phyloP scores from a whole-genome alignment of 2,888 invertebrate species.

The Drosophila tripunctata region DNA sequence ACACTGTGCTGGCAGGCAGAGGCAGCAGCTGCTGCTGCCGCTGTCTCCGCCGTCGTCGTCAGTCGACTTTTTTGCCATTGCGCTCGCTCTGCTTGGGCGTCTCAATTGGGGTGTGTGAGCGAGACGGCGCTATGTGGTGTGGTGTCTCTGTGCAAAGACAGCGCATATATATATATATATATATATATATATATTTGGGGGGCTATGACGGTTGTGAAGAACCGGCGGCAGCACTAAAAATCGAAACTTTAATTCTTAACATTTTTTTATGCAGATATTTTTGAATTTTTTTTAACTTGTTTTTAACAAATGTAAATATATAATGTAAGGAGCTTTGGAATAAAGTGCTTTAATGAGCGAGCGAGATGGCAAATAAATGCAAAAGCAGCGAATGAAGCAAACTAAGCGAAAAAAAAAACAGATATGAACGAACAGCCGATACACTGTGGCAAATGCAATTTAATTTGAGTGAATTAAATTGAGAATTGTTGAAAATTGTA shows the following conservation, averaged over 20 bases:
- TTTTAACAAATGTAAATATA: conserved; percentile 31
- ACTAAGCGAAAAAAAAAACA: too few species aligned
- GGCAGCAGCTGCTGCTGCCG: conserved; percentile 51
- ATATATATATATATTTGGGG: conserved; percentile 42
- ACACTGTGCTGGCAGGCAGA: conserved; percentile 40
- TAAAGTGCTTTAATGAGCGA: too few species aligned
- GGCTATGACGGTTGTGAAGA: conserved; percentile 60
- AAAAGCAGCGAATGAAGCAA: too few species aligned
- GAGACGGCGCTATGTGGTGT: conserved; percentile 48
- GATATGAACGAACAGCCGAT: too few species aligned
- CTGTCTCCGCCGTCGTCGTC: too few species aligned
- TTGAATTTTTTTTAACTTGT: conserved; percentile 4
- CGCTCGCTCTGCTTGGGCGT: conserved; percentile 45
- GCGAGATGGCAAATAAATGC: too few species aligned
- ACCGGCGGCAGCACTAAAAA: conserved; percentile 66
- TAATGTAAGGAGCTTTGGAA: too few species aligned
- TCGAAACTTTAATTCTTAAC: conserved; percentile 43
- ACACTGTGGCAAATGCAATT: too few species aligned
- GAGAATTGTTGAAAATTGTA: too few species aligned
- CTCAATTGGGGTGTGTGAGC: conserved; percentile 45
- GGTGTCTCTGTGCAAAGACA: conserved; percentile 22
- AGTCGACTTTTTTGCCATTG: conserved; percentile 35
- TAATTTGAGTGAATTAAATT: too few species aligned
- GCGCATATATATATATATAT: conserved; percentile 1
- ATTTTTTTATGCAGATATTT: conserved; percentile 1